Conservation (phyloP, 53 echinoderm and acorn worm genomes). For the Holothuria scabra region DNA sequence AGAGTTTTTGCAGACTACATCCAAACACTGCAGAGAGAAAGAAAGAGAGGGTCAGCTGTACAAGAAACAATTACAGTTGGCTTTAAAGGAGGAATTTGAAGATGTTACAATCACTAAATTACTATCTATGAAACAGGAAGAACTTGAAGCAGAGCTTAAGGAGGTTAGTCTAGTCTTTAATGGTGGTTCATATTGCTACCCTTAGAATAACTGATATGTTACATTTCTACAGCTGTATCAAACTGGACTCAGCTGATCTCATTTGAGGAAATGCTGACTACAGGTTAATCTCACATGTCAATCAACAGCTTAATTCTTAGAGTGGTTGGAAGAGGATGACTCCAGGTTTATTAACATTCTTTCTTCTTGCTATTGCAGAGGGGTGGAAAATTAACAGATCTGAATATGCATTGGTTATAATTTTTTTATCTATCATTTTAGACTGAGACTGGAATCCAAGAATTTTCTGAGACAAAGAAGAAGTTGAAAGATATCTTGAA, state of each 20-base stretch:
- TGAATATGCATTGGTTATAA: too few species aligned
- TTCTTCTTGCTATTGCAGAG: too few species aligned
- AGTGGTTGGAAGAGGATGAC: too few species aligned
- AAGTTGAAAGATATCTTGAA: conserved; percentile 72
- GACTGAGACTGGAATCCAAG: conserved; percentile 73
- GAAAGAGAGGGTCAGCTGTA: conserved; percentile 62
- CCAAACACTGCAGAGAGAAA: conserved; percentile 83
- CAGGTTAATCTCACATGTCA: too few species aligned
- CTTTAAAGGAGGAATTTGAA: conserved; percentile 63
- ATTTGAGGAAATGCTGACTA: too few species aligned
- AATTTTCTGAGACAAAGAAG: conserved; percentile 69
- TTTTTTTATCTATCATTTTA: conserved; percentile 14
- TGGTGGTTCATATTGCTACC: not conserved
- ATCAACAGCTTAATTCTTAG: too few species aligned
- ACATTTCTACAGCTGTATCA: too few species aligned
- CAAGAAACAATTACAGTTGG: conserved; percentile 67
- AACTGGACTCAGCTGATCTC: too few species aligned
- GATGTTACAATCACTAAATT: conserved; percentile 63
- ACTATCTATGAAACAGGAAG: conserved; percentile 69
- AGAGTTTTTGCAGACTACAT: conserved; percentile 75
- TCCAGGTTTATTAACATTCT: too few species aligned
- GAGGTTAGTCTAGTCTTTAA: conserved; percentile 51
- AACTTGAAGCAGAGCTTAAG: conserved; percentile 60
- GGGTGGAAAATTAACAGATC: too few species aligned
- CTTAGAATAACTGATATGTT: too few species aligned